Base-by-base conservation (phyloP, 2,888 invertebrate genomes). In the Cheilosia vernalis region DNA sequence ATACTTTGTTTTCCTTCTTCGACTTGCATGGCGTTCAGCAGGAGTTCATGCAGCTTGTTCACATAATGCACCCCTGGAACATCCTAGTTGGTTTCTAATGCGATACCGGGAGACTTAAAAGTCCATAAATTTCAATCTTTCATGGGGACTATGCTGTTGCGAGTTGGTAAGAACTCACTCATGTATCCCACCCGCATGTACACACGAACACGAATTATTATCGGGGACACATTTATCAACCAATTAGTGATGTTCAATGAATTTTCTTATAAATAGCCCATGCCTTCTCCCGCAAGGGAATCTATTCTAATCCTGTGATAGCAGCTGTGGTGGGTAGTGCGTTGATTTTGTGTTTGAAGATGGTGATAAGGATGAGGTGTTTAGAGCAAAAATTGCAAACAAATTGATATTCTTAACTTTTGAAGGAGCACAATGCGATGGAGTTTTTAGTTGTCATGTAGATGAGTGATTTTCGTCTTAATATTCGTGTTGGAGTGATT, bases 241-340 rank as follows among this genome's bases (percentile, higher is more conserved):
- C 81, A 81, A 81, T 81, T 81, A 81, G 81, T 55, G 55, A 61
- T 74, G 81, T 81, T 81, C 81, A 67, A 81, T 74, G 61, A 69
- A 69, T 74, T 81, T 67, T 69, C 67, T 67, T 53, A 73, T 80
- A 67, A 67, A 80, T 79, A 49, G 66, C 51, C 1, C 17, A 42
- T 42, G 47, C 70, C 30, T 51, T 19, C 49, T 30, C n/a, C 21
- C 47, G 9, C 47, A 74, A 47, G 13, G 56, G 47, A 64, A 56
- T 56, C 56, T 47, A 17, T 55, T 63, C 27, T 21, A 24, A 24
- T 51, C 13, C 30, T 13, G 44, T 64, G 73, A 55, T 67, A 19
- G 47, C 17, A 47, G 17, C 17, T 7, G n/a, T 58, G 49, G 42
- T 19, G 21, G 51, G 37, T 44, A 21, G 27, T 63, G 47, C 55